These are phyloP conservation scores for Miltochrista miniata DNA, from an alignment of 2,888 invertebrate genomes.

Conservation along the genomic window DNA sequence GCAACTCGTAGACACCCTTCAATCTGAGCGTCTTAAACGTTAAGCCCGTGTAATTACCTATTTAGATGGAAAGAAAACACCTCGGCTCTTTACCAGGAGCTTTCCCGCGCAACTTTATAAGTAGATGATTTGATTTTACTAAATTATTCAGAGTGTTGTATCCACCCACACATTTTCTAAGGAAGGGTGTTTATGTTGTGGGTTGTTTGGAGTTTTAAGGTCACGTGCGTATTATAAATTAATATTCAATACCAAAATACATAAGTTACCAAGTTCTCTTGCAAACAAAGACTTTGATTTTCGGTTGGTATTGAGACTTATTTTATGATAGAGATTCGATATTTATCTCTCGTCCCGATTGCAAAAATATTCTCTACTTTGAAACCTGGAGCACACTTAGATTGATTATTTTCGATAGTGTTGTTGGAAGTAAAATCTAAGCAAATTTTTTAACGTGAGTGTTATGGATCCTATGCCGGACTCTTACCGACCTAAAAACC, in stretches of 20 bases:
- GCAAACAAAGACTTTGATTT: too few species aligned
- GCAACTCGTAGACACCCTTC: conserved; percentile 24
- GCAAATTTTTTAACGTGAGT: too few species aligned
- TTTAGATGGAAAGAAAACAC: conserved; percentile 63
- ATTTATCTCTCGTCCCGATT: too few species aligned
- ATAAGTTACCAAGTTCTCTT: background rate
- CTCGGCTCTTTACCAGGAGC: conserved; percentile 13
- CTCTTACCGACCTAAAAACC: too few species aligned
- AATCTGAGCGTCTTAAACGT: conserved; percentile 54
- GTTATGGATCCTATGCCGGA: too few species aligned
- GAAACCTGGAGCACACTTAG: too few species aligned
- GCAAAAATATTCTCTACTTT: too few species aligned
- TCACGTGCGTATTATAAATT: background rate
- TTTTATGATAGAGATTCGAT: too few species aligned
- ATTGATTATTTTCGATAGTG: too few species aligned
- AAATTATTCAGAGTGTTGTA: conserved; percentile 57
- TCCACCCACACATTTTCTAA: conserved; percentile 31
- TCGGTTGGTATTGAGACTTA: background rate
- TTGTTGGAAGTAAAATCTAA: too few species aligned
- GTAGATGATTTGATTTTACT: conserved; percentile 55
- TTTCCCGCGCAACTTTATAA: conserved; percentile 36
- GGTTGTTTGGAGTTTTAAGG: conserved; percentile 1
- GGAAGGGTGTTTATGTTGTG: conserved; percentile 9
- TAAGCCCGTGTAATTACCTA: conserved; percentile 70
- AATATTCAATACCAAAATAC: background rate